Conservation (phyloP, 2,113 vertebrate genomes). For the Eidolon helvum region DNA sequence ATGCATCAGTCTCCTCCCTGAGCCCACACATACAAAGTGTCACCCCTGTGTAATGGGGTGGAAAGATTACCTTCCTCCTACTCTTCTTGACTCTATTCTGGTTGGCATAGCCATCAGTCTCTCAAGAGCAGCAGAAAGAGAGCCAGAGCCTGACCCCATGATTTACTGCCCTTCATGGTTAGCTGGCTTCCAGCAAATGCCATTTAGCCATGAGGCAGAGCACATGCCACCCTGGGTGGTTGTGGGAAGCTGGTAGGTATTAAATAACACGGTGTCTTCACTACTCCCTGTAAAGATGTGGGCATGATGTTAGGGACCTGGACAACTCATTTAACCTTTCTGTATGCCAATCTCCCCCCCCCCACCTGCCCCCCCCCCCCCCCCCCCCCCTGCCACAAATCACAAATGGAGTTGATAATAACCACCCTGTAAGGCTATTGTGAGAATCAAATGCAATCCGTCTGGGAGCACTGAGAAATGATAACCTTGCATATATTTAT, state of each 20-base stretch:
- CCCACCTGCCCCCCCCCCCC: neutral
- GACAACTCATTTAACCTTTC: neutral
- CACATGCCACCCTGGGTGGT: neutral
- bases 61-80: neutral
- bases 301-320: neutral
- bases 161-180: neutral
- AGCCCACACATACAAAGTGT: neutral
- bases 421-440: neutral
- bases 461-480: constrained; percentile 49
- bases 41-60: neutral
- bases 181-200: constrained; percentile 19
- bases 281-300: neutral
- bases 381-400: neutral
- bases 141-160: neutral
- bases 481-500: neutral
- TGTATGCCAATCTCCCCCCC: neutral
- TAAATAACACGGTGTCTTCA: neutral
- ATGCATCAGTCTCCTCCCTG: neutral
- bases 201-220: neutral
- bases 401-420: neutral
- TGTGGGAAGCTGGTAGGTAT: neutral
- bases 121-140: neutral
- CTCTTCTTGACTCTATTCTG: neutral
- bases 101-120: neutral
- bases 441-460: constrained; percentile 48